Percentiles rank a stretch among this genome's conserved stretches.
These are phyloP conservation scores for Andrena camellia DNA, from an alignment of 2,888 invertebrate genomes.

Conservation along the genomic window DNA sequence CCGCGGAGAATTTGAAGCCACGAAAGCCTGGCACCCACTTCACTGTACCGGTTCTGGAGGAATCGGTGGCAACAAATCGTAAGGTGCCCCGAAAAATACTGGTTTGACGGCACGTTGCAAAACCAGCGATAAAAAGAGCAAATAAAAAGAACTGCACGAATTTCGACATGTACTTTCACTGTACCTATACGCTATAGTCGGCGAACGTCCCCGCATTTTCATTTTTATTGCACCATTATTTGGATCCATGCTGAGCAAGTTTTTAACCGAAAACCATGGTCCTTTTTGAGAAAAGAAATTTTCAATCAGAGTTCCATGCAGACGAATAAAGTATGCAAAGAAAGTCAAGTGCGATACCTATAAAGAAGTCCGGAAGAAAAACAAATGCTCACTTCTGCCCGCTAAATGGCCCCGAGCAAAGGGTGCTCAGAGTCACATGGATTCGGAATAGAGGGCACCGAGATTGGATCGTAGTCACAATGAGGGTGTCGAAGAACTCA, in stretches of 20 bases:
- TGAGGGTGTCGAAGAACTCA: constrained; percentile 39
- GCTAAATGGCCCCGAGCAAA: not conserved
- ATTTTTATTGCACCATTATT: not conserved
- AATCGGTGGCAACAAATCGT: not conserved
- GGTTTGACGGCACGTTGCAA: not conserved
- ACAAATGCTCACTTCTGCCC: not conserved
- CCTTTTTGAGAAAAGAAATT: too few relatives aligned
- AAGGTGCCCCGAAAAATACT: not conserved
- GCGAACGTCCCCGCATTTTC: not conserved
- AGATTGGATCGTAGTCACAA: not conserved
- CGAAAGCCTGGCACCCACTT: not conserved
- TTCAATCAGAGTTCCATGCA: too few relatives aligned
- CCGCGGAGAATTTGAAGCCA: not conserved
- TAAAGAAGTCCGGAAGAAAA: too few relatives aligned
- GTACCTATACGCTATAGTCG: not conserved
- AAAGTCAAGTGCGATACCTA: too few relatives aligned
- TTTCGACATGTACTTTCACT: constrained; percentile 34
- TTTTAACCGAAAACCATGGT: too few relatives aligned
- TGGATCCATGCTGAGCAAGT: too few relatives aligned
- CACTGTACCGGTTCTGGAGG: not conserved
- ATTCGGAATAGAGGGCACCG: not conserved
- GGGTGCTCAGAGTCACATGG: not conserved
- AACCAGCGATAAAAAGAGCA: not conserved
- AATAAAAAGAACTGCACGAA: not conserved
- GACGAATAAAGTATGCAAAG: too few relatives aligned